Evolutionary conservation across 2,888 invertebrate genomes (phyloP).

Genomic region (Platycheirus rosarum): DNA sequence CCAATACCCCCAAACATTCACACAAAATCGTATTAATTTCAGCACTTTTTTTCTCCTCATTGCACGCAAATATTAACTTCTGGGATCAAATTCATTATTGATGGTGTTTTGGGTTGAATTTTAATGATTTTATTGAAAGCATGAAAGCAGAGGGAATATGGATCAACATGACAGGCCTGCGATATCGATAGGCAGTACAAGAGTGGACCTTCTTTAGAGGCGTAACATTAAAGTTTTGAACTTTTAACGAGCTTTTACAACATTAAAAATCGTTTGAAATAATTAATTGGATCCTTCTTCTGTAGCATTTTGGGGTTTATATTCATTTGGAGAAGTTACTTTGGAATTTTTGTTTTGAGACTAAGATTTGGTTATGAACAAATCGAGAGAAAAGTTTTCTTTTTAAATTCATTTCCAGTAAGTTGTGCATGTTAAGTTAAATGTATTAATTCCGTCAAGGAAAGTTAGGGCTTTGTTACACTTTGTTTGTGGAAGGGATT

Average conservation of each 20-base stretch:
- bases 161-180: conserved; percentile 23
- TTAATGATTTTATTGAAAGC: conserved; percentile 51
- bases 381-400: conserved; percentile 45
- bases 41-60: conserved; percentile 41
- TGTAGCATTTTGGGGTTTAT: conserved; percentile 46
- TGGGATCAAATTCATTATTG: conserved; percentile 59
- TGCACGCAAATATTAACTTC: conserved; percentile 55
- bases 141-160: conserved; percentile 18
- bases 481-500: conserved; percentile 23
- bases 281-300: conserved; percentile 59
- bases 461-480: conserved; percentile 30
- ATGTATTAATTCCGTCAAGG: conserved; percentile 45
- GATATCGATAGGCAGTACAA: conserved; percentile 18
- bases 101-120: conserved; percentile 56
- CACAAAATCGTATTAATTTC: conserved; percentile 63
- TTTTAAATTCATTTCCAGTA: conserved; percentile 51
- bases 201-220: conserved; percentile 46
- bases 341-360: conserved; percentile 37
- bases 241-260: conserved; percentile 70
- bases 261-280: conserved; percentile 66
- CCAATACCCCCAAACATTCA: conserved; percentile 29
- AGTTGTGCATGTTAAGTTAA: conserved; percentile 47
- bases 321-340: conserved; percentile 30
- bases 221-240: conserved; percentile 58
- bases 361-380: conserved; percentile 29